These are phyloP conservation scores for Alethe diademata DNA, from an alignment of 2,113 vertebrate genomes.

Conservation along the genomic window DNA sequence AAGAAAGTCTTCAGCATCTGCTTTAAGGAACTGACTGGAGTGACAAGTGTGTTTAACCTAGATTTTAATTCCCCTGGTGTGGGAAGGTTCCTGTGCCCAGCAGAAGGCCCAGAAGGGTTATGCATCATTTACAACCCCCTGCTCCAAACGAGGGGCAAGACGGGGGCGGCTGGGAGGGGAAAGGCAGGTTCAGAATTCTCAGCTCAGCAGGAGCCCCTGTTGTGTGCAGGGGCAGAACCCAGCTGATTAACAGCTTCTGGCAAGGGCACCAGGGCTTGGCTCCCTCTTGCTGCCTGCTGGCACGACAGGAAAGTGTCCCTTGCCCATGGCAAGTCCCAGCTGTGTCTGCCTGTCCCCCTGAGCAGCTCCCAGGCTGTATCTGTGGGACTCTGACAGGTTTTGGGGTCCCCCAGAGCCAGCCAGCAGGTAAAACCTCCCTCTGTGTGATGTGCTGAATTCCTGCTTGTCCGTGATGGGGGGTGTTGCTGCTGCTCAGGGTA, in stretches of 20 bases:
- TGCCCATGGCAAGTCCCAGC: rapidly evolving
- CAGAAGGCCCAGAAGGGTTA: slow-evolving; percentile 51
- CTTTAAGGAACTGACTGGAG: not conserved
- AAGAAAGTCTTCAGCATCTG: not conserved
- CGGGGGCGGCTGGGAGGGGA: not conserved
- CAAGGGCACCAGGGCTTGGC: not conserved
- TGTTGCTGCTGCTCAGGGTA: not conserved
- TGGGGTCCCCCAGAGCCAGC: not conserved
- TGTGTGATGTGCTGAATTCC: not conserved
- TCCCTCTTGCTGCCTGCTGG: not conserved
- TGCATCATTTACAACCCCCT: slow-evolving; percentile 47
- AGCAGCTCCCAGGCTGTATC: rapidly evolving
- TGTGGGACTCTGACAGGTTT: not conserved
- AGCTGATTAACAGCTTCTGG: slow-evolving; percentile 17
- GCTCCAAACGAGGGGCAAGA: not conserved
- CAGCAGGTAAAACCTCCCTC: not conserved
- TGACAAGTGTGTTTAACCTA: slow-evolving; percentile 25
- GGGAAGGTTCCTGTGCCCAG: slow-evolving; percentile 10
- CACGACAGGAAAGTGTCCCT: not conserved
- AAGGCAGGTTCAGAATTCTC: not conserved
- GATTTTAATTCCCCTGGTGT: slow-evolving; percentile 37
- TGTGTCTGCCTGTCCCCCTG: not conserved
- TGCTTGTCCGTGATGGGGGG: not conserved
- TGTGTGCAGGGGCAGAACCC: not conserved
- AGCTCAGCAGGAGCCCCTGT: slow-evolving; percentile 32